Evolutionary conservation across 2,113 vertebrate species (phyloP).

Genomic region (Dromiciops gliroides): DNA sequence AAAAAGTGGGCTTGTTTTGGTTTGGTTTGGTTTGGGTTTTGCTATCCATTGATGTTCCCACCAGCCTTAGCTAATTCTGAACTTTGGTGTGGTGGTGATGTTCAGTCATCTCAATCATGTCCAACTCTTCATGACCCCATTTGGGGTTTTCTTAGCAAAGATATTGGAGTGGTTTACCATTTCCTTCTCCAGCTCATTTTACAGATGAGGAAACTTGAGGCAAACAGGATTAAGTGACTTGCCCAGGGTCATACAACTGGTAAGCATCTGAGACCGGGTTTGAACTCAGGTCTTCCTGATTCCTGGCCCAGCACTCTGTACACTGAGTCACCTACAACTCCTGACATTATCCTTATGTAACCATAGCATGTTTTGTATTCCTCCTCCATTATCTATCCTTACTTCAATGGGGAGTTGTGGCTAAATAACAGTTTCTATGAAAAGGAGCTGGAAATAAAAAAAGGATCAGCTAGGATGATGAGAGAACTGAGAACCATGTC

Average conservation of each 20-base stretch:
- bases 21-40: no score
- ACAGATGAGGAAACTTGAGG: background rate
- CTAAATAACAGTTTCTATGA: no score
- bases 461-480: no score
- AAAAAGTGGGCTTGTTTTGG: no score
- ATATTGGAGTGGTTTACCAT: background rate
- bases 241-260: background rate
- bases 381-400: no score
- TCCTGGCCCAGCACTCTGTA: background rate
- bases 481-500: no score
- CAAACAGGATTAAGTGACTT: background rate
- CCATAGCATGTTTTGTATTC: no score
- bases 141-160: background rate
- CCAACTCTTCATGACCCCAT: background rate
- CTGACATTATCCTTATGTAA: no score
- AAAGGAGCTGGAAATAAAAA: no score
- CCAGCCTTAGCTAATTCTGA: background rate
- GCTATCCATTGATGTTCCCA: background rate
- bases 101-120: background rate
- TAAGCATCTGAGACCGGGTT: no score
- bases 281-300: no score
- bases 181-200: background rate
- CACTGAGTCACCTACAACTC: background rate
- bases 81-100: background rate
- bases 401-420: no score